phyloP scores from a whole-genome alignment of 1,140 invertebrate species.

The Pseudomyrmex concolor region DNA sequence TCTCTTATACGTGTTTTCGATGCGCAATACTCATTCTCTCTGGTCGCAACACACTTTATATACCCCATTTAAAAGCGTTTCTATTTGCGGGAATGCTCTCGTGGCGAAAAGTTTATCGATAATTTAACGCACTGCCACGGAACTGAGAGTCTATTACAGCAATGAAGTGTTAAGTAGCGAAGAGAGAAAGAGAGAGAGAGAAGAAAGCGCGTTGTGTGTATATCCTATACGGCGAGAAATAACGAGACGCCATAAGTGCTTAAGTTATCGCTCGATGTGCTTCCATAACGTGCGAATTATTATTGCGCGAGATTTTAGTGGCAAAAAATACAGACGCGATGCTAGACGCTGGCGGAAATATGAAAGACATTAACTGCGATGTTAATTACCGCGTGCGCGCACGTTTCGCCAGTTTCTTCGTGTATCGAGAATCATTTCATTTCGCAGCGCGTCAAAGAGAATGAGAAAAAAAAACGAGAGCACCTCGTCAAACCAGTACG shows the following conservation, averaged over 20 bases:
- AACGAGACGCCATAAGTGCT: conserved; percentile 28
- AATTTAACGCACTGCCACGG: conserved; percentile 34
- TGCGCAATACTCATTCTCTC: not conserved
- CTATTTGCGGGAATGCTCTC: conserved; percentile 28
- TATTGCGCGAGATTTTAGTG: conserved; percentile 36
- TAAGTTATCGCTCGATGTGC: conserved; percentile 11
- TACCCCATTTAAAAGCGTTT: not conserved
- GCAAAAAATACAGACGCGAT: not conserved
- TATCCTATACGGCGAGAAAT: not conserved
- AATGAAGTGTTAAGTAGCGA: conserved; percentile 17
- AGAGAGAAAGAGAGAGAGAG: not conserved
- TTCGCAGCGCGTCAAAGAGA: not conserved
- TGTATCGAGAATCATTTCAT: not conserved
- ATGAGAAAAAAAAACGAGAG: conserved; percentile 9
- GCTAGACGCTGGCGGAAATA: conserved; percentile 6
- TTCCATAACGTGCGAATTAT: conserved; percentile 32
- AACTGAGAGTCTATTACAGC: conserved; percentile 27
- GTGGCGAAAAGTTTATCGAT: conserved; percentile 51
- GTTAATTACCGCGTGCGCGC: not conserved
- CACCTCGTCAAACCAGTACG: conserved; percentile 5
- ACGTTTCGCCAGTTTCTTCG: not conserved
- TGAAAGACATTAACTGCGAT: not conserved
- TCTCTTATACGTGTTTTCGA: conserved; percentile 21
- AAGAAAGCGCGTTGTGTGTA: not conserved
- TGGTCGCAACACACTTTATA: conserved; percentile 11